These are phyloP conservation scores for Ceyx cyanopectus DNA, from an alignment of 2,113 vertebrate genomes.

Conservation along the genomic window DNA sequence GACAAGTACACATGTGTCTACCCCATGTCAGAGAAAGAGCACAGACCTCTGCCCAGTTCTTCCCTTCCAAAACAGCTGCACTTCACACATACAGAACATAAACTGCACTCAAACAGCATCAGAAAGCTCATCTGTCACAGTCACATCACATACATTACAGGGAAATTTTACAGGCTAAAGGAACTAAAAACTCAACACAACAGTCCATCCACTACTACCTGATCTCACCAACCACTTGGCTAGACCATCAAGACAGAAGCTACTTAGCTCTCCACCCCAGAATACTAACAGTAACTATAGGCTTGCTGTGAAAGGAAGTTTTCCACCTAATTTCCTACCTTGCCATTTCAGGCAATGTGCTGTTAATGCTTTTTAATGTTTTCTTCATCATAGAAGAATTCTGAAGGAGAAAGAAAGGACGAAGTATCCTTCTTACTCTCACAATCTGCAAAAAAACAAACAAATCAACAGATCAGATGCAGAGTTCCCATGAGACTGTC, in stretches of 20 bases:
- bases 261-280: not conserved
- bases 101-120: fast-evolving
- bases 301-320: not conserved
- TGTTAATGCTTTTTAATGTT: constrained; percentile 92
- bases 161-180: not conserved
- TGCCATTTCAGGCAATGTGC: constrained; percentile 92
- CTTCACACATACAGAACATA: not conserved
- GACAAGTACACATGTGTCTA: not conserved
- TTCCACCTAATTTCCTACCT: constrained; percentile 76
- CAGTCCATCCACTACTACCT: not conserved
- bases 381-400: constrained; percentile 99
- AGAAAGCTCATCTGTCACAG: not conserved
- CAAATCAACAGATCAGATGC: fast-evolving
- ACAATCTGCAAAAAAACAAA: constrained; percentile 75
- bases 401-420: constrained; percentile 96
- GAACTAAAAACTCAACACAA: not conserved
- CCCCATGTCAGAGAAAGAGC: not conserved
- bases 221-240: not conserved
- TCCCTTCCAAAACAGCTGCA: not conserved
- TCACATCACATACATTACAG: not conserved
- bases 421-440: constrained; percentile 87
- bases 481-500: not conserved
- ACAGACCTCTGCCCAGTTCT: not conserved
- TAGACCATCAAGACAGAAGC: not conserved
- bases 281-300: not conserved